Evolutionary conservation across 2,113 vertebrate genomes (phyloP), one percentile per base, ranked within the genome.

Genomic region (Gadus chalcogrammus): DNA sequence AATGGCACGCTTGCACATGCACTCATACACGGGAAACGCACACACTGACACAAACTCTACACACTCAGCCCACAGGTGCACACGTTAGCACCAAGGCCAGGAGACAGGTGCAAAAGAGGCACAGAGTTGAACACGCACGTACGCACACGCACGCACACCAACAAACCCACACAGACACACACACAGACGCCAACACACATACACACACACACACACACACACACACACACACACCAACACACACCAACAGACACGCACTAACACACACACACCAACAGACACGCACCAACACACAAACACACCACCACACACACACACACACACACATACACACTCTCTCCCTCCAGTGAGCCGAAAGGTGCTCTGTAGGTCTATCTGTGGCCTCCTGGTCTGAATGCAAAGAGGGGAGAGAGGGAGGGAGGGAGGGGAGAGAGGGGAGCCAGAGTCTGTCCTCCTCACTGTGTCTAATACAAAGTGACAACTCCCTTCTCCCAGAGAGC

Each of bases 381-480:
- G 18, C 35, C 64, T 73, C 53, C 35, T 24, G 11, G 64, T 67
- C 0, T 73, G 68, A 73, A 76, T 64, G 70, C 64, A 18, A 64
- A 66, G 38, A 67, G 60, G 67, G 73, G 27, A 71, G 55, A 15
- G 55, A 48, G 42, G 2, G 42, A 9, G 42, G 42, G 42, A 9
- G 42, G 20, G 67, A 65, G 61, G 20, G 69, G 66, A 64, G 27
- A 73, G 55, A 16, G 55, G 11, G 42, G 42, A 48, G 42, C 69
- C 5, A 60, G 62, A 52, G 61, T 58, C 48, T 69, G 15, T 82
- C 80, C 22, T 4, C 13, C 59, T 5, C 1, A 55, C 75, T 73
- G 82, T 65, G 17, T 38, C 82, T 83, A 84, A 87, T 84, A 71
- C 67, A 84, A 84, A 83, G 79, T 78, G 82, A 79, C 84, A 82